These are phyloP conservation scores for Vidua chalybeata DNA, from an alignment of 2,113 vertebrate genomes.

Conservation along the genomic window DNA sequence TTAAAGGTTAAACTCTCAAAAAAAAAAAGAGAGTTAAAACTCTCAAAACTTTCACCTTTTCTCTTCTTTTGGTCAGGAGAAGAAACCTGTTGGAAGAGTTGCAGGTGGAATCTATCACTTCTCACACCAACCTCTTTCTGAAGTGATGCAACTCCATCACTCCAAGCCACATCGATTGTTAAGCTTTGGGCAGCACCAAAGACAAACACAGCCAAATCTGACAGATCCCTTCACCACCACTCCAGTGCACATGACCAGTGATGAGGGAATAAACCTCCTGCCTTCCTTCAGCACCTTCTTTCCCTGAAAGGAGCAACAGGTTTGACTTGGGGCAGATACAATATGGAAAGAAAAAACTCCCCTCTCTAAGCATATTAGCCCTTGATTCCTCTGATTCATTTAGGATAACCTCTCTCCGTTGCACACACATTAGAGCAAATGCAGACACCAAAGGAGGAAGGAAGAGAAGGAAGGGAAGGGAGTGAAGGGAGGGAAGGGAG, in stretches of 20 bases:
- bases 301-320: neutral
- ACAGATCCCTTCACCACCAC: neutral
- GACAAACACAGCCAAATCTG: neutral
- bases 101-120: neutral
- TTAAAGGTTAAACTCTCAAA: neutral
- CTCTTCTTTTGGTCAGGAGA: neutral
- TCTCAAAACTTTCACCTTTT: neutral
- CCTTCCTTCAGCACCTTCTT: neutral
- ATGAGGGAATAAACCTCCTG: neutral
- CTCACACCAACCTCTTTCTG: neutral
- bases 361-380: neutral
- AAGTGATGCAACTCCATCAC: neutral
- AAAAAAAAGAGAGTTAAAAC: neutral
- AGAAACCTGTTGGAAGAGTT: neutral
- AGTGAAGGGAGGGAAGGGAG: neutral
- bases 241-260: fast-evolving
- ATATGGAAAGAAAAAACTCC: neutral
- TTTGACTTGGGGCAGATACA: neutral
- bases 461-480: neutral
- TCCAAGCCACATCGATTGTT: neutral
- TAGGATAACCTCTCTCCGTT: neutral
- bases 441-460: neutral
- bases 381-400: neutral
- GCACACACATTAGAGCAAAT: neutral
- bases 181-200: neutral